Evolutionary conservation across 1,140 invertebrate genomes (phyloP).

Genomic region (Zaprionus gabonicus): DNA sequence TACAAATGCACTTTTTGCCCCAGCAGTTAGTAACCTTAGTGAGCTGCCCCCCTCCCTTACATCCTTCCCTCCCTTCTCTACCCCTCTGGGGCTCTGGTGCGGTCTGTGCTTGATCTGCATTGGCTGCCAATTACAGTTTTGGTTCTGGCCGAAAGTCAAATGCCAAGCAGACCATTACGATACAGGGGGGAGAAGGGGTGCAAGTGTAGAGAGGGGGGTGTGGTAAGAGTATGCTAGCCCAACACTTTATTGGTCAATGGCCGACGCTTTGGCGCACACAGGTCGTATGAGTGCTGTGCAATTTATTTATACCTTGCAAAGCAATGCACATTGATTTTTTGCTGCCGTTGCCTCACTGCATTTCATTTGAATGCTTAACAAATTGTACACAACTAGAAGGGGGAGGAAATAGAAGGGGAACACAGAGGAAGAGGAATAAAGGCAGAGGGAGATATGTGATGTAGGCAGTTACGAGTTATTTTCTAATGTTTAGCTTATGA

Average conservation of each 20-base stretch:
- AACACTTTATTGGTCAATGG: conserved; percentile 27
- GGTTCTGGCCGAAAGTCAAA: conserved; percentile 45
- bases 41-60: not conserved
- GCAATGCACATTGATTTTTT: conserved; percentile 5
- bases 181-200: not conserved
- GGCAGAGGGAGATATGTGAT: not conserved
- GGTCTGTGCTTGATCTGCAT: conserved; percentile 45
- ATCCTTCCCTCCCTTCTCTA: not conserved
- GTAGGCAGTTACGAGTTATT: no score
- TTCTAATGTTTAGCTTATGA: not conserved
- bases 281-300: conserved; percentile 55
- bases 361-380: conserved; percentile 14
- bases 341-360: conserved; percentile 2
- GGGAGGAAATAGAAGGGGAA: no score
- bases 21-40: conserved; percentile 29
- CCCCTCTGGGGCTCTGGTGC: not conserved
- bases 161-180: conserved; percentile 41
- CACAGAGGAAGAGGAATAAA: not conserved
- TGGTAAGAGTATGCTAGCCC: not conserved
- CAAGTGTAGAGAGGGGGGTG: not conserved
- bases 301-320: conserved; percentile 34
- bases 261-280: conserved; percentile 28
- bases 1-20: conserved; percentile 45
- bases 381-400: not conserved
- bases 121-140: conserved; percentile 58